Conservation (phyloP, 2,888 invertebrate species). For the Caenorhabditis afra region DNA sequence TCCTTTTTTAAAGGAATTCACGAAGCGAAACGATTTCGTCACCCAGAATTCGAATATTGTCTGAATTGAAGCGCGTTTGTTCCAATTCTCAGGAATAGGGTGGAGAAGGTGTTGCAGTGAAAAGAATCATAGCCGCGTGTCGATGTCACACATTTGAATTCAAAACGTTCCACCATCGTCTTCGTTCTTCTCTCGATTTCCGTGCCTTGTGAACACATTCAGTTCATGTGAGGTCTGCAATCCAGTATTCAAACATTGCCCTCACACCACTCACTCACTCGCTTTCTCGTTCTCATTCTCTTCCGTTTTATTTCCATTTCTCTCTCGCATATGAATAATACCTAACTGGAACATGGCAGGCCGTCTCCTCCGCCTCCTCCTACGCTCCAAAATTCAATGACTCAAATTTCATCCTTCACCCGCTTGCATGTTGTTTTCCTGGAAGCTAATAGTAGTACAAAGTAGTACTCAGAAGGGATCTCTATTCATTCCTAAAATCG, state of each 20-base stretch:
- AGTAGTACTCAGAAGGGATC: conserved; percentile 7
- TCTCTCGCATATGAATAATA: conserved; percentile 42
- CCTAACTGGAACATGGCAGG: conserved; percentile 45
- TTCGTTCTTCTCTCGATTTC: too few species aligned
- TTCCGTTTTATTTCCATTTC: background rate
- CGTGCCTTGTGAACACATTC: conserved; percentile 50
- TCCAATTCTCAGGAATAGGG: conserved; percentile 4
- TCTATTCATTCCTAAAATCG: conserved; percentile 1
- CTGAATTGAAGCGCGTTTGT: too few species aligned
- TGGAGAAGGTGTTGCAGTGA: background rate
- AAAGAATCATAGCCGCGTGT: conserved; percentile 26
- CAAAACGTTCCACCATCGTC: conserved; percentile 38
- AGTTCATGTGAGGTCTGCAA: conserved; percentile 45
- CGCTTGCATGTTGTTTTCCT: background rate
- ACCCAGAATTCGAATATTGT: too few species aligned
- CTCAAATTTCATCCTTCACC: conserved; percentile 34
- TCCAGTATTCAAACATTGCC: conserved; percentile 48
- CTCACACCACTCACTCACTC: background rate
- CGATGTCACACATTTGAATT: conserved; percentile 46
- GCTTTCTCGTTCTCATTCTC: background rate
- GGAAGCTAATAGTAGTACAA: background rate
- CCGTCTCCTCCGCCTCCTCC: too few species aligned
- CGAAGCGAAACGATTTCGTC: too few species aligned
- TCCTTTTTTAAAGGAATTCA: too few species aligned
- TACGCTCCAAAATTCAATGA: conserved; percentile 9